Evolutionary conservation across 2,797 vertebrate species (phyloP).

Genomic region (Geranospiza caerulescens): DNA sequence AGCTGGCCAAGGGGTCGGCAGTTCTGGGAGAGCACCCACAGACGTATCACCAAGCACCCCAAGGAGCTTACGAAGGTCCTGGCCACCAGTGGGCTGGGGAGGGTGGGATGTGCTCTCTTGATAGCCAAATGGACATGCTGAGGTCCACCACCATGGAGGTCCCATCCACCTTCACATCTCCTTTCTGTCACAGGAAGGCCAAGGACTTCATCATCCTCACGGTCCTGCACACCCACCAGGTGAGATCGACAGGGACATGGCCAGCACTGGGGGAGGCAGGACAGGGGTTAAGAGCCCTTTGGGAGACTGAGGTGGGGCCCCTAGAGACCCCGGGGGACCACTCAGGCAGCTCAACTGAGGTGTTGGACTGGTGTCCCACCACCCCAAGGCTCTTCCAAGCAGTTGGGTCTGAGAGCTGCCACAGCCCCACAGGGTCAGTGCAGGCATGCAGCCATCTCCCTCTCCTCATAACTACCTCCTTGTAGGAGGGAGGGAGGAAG

Average conservation of each 20-base stretch:
- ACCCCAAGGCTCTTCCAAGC: neutral
- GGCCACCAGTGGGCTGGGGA: neutral
- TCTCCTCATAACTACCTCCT: neutral
- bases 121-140: neutral
- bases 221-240: constrained; percentile 95
- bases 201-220: constrained; percentile 93
- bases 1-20: neutral
- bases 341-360: neutral
- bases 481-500: neutral
- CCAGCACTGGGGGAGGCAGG: neutral
- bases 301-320: rapidly evolving
- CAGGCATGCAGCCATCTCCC: neutral
- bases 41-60: neutral
- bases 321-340: neutral
- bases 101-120: neutral
- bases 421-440: rapidly evolving
- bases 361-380: neutral
- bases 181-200: constrained; percentile 84
- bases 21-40: neutral
- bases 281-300: neutral
- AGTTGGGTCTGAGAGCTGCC: neutral
- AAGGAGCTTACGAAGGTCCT: neutral
- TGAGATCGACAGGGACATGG: constrained; percentile 67
- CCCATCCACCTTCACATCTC: neutral
- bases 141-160: neutral